Evolutionary conservation across 1,140 invertebrate species (phyloP).

Genomic region (Sitophilus oryzae): DNA sequence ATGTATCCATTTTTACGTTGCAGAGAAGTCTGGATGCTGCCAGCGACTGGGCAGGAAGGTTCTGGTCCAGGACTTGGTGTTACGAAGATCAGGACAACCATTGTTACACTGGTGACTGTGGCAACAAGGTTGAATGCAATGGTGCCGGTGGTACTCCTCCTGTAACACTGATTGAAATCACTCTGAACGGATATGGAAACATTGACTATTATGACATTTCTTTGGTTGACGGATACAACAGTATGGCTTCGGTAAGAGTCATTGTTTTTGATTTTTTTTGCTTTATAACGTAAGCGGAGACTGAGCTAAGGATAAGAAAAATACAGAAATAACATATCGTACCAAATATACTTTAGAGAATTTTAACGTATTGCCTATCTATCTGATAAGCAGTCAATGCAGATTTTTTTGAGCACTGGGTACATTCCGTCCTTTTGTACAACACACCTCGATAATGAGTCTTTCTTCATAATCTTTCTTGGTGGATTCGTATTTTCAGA

Average conservation of each 20-base stretch:
- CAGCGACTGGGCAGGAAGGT: slow-evolving; percentile 41
- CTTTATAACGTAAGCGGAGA: no score
- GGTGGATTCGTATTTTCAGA: no score
- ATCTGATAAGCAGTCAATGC: no score
- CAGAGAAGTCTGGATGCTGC: slow-evolving; percentile 27
- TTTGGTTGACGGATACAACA: slow-evolving; percentile 39
- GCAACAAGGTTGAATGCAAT: slow-evolving; percentile 41
- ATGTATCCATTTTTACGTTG: slow-evolving; percentile 5
- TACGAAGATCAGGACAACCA: slow-evolving; percentile 29
- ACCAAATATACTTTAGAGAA: no score
- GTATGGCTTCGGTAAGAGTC: slow-evolving; percentile 26
- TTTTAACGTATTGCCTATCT: no score
- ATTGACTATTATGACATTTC: slow-evolving; percentile 46
- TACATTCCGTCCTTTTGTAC: no score
- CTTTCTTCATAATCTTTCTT: no score
- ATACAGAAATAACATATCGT: no score
- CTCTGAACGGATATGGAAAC: slow-evolving; percentile 37
- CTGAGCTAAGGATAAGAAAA: no score
- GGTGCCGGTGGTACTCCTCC: slow-evolving; percentile 46
- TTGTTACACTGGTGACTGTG: slow-evolving; percentile 45
- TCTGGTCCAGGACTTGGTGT: slow-evolving; percentile 47
- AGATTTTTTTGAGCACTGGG: no score
- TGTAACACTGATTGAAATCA: slow-evolving; percentile 45
- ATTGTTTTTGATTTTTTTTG: neutral
- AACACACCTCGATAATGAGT: no score